Evolutionary conservation across 1,140 invertebrate genomes (phyloP).

Genomic region (Parapsyche elsis): DNA sequence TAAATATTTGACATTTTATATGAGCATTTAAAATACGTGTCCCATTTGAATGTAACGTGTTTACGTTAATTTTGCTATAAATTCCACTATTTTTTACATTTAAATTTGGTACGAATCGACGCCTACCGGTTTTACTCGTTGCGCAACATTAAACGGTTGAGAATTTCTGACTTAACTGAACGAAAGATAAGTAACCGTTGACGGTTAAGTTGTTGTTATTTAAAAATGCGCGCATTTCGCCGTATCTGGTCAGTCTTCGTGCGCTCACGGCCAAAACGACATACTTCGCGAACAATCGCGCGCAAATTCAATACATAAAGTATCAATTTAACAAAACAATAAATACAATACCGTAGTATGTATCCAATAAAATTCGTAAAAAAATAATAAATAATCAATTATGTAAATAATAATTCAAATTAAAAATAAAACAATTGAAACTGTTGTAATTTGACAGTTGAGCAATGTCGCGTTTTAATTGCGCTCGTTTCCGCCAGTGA

Average conservation of each 20-base stretch:
- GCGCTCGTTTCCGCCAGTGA: too few relatives aligned
- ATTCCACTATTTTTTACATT: not conserved
- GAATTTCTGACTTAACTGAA: not conserved
- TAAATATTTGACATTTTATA: too few relatives aligned
- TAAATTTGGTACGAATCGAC: not conserved
- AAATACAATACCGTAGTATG: too few relatives aligned
- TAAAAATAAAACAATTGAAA: not conserved
- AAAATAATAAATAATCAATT: too few relatives aligned
- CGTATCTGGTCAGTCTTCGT: conserved; percentile 37
- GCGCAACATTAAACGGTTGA: not conserved
- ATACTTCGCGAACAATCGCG: not conserved
- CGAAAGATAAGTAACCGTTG: not conserved
- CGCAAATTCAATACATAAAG: not conserved
- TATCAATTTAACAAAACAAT: not conserved
- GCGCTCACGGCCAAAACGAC: not conserved
- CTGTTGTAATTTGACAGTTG: too few relatives aligned
- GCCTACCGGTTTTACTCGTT: not conserved
- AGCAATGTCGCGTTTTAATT: too few relatives aligned
- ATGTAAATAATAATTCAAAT: not conserved
- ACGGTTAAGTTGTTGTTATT: conserved; percentile 9
- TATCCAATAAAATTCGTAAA: too few relatives aligned
- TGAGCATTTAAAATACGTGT: not conserved
- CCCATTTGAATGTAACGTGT: not conserved
- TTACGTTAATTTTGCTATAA: too few relatives aligned
- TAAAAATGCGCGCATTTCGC: conserved; percentile 26